Conservation (phyloP, 2,113 vertebrate species). For the Corythaixoides concolor region DNA sequence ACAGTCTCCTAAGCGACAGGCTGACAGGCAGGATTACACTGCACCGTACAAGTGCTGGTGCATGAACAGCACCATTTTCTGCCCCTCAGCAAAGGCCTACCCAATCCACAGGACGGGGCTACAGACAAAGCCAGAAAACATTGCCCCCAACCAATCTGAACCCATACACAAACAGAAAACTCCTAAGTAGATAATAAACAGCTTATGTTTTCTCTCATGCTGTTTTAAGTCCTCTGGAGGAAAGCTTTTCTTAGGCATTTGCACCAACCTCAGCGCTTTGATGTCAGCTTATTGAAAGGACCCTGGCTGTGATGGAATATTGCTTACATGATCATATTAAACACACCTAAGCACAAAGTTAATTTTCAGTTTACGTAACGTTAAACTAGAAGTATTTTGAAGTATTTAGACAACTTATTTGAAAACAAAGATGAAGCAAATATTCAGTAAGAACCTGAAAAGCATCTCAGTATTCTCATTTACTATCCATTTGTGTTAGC, state of each 20-base stretch:
- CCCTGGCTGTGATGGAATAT: background rate
- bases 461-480: background rate
- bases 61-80: fast-evolving
- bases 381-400: background rate
- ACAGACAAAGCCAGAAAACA: background rate
- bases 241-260: background rate
- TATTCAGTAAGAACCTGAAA: background rate
- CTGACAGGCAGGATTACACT: background rate
- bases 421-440: background rate
- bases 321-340: background rate
- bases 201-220: background rate
- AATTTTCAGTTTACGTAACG: background rate
- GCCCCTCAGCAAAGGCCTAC: background rate
- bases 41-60: background rate
- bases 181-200: background rate
- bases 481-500: background rate
- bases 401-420: background rate
- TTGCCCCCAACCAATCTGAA: background rate
- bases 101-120: background rate
- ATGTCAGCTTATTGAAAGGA: background rate
- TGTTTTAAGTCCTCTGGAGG: background rate
- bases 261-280: background rate
- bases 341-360: background rate
- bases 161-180: background rate
- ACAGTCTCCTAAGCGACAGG: background rate